Evolutionary conservation across 2,113 vertebrate genomes (phyloP), one percentile per base, ranked within the genome.

Genomic region (Procapra przewalskii): DNA sequence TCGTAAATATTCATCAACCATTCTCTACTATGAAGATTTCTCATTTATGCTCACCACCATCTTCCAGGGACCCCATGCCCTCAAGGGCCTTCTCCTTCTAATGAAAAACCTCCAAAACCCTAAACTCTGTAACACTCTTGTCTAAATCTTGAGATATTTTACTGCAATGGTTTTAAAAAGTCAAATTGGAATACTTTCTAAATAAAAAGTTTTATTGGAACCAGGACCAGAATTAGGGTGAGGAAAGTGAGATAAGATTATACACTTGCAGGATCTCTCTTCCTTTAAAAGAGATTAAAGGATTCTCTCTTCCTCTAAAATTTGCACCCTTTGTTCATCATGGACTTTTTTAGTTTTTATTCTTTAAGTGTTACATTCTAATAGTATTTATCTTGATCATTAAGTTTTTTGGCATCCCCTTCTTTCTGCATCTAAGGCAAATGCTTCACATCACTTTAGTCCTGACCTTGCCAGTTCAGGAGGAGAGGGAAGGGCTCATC

Each of bases 151-250:
- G 6, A 77, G 43, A 31, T 43, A 64, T 52, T 93, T 91, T 62
- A 52, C 31, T 57, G 23, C 7, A 64, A 83, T 48, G 7, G 14
- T 55, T 94, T 64, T 7, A 8, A n/a, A 88, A 91, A 92, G 54
- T 45, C 52, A 85, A 96, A 64, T 5, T 54, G 83, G 33, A n/a
- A 71, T 62, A 45, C 57, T 80, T 88, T 87, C 57, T 64, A 50
- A 97, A 71, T 75, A 83, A 92, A 83, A 92, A 79, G 23, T 94
- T 94, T 64, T 67, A 89, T 54, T 89, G 15, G 43, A 77, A 92
- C 16, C 15, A 85, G 27, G 33, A 33, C 17, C 21, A 89, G 33
- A 62, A 62, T 91, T 82, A 90, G 9, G 71, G 9, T 52, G 23
- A 89, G 29, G 36, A 57, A 62, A 84, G 12, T 52, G 25, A 96